phyloP scores from a whole-genome alignment of 2,888 invertebrate species.

The Neoitamus cyanurus region DNA sequence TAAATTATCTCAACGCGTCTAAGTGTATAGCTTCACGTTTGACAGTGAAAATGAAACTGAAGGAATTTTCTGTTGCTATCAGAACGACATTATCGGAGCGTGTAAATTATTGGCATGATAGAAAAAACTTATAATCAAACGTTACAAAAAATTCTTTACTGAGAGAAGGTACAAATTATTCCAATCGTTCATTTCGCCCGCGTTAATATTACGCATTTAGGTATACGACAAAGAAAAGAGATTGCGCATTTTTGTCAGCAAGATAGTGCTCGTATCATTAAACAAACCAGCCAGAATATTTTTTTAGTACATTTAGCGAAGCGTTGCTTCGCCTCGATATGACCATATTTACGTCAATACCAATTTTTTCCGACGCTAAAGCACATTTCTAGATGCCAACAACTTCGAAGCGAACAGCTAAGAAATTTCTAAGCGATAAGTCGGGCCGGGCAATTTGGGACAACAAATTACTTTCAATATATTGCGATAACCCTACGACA shows the following conservation, averaged over 20 bases:
- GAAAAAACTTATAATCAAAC: no score
- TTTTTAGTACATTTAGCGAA: not conserved
- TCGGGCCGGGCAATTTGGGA: not conserved
- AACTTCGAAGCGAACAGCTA: not conserved
- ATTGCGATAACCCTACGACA: not conserved
- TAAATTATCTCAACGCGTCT: no score
- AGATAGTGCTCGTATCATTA: not conserved
- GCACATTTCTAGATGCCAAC: not conserved
- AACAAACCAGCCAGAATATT: not conserved
- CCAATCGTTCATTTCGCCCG: not conserved
- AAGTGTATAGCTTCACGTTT: no score
- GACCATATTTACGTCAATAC: not conserved
- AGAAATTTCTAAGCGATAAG: not conserved
- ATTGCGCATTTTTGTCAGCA: not conserved
- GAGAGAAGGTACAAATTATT: no score
- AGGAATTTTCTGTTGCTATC: no score
- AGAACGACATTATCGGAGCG: no score
- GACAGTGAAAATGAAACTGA: no score
- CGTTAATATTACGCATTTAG: not conserved
- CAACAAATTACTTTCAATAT: conserved; percentile 5
- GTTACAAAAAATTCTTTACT: no score
- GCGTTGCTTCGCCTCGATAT: not conserved
- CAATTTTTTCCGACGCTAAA: not conserved
- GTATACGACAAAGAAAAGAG: not conserved
- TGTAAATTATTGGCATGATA: no score